These are phyloP conservation scores for Eupithecia subfuscata DNA, from an alignment of 2,888 invertebrate species.

Conservation along the genomic window DNA sequence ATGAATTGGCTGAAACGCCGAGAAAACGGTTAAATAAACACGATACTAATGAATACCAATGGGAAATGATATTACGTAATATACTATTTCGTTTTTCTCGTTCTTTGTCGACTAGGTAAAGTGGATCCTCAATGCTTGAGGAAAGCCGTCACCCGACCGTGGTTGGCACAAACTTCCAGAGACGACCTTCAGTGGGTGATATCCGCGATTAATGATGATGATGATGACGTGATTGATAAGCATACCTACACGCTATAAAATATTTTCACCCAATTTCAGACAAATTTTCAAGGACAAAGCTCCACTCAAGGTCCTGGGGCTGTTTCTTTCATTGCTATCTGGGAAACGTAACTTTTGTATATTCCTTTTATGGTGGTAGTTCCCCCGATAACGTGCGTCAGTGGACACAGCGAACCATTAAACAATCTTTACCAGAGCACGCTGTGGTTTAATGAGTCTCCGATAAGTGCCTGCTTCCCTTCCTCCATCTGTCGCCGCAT, in stretches of 20 bases:
- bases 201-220: background rate
- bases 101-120: too few relatives aligned
- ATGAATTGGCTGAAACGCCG: background rate
- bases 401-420: constrained; percentile 29
- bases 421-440: constrained; percentile 15
- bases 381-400: constrained; percentile 2
- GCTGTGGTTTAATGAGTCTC: constrained; percentile 27
- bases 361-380: background rate
- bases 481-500: constrained; percentile 23
- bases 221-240: background rate
- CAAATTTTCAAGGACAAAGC: background rate
- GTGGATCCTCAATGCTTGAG: background rate
- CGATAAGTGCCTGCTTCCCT: constrained; percentile 19
- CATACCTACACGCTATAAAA: too few relatives aligned
- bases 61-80: too few relatives aligned
- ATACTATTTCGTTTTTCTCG: too few relatives aligned
- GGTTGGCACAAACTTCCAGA: background rate
- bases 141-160: background rate
- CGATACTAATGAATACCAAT: background rate
- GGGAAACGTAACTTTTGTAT: background rate
- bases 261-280: background rate
- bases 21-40: background rate
- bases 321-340: background rate
- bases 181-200: background rate
- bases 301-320: background rate